These are phyloP conservation scores for Cryptoblepharus egeriae DNA, from an alignment of 2,797 vertebrate genomes.

Conservation along the genomic window DNA sequence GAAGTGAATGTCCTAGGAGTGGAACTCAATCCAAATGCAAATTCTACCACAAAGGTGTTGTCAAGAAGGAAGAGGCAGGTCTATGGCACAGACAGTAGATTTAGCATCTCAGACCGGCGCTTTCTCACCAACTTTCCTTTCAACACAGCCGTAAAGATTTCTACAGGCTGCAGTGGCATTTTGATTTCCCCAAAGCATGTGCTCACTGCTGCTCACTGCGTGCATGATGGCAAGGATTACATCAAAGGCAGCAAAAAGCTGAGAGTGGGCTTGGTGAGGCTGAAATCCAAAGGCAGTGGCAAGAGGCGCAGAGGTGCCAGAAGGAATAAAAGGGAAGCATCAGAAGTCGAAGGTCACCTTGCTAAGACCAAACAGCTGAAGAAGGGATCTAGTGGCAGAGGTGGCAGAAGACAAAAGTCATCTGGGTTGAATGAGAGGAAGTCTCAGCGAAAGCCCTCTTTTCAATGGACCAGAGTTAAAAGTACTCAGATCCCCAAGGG, in stretches of 20 bases:
- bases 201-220: conserved; percentile 94
- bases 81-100: conserved; percentile 92
- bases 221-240: conserved; percentile 92
- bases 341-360: conserved; percentile 63
- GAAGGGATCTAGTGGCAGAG: conserved; percentile 68
- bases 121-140: conserved; percentile 93
- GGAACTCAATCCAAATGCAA: conserved; percentile 51
- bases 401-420: conserved; percentile 57
- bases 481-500: conserved; percentile 92
- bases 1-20: conserved; percentile 77
- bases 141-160: conserved; percentile 93
- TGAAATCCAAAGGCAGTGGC: conserved; percentile 80
- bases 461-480: conserved; percentile 95
- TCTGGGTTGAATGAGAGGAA: conserved; percentile 51
- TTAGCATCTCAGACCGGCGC: conserved; percentile 91
- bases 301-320: conserved; percentile 66
- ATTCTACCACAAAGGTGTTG: conserved; percentile 50
- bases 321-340: conserved; percentile 69
- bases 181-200: conserved; percentile 92
- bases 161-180: conserved; percentile 93
- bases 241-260: conserved; percentile 88
- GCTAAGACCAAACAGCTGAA: conserved; percentile 73
- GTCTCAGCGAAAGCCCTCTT: conserved; percentile 79
- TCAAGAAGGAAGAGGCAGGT: conserved; percentile 87
- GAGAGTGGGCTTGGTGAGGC: conserved; percentile 90